These are phyloP conservation scores for Sula dactylatra DNA, from an alignment of 2,113 vertebrate genomes.

Conservation along the genomic window DNA sequence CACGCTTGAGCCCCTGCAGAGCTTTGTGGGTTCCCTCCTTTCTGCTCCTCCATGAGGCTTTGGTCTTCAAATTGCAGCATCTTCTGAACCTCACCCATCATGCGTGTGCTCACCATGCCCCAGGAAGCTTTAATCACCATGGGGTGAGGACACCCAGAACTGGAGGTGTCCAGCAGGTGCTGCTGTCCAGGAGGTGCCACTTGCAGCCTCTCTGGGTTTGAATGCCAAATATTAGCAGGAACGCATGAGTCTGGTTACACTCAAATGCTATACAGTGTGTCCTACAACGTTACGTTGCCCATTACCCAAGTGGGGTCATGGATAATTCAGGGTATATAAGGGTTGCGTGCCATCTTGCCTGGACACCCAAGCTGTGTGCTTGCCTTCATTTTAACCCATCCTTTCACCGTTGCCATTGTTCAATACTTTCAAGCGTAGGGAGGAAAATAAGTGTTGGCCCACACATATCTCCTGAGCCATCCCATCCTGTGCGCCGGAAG, in stretches of 20 bases:
- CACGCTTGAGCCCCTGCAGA: not conserved
- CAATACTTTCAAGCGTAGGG: not conserved
- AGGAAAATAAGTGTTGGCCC: not conserved
- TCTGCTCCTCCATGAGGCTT: not conserved
- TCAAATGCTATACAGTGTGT: not conserved
- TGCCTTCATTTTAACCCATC: not conserved
- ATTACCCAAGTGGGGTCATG: not conserved
- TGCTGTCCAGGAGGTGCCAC: not conserved
- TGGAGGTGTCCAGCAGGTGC: not conserved
- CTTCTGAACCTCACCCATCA: not conserved
- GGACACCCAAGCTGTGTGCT: not conserved
- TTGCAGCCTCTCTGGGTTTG: not conserved
- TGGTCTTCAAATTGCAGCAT: not conserved
- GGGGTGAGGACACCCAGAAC: not conserved
- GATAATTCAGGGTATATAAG: not conserved
- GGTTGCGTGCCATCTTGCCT: not conserved
- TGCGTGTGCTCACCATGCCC: not conserved
- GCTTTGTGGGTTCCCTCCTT: not conserved
- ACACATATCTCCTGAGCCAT: not conserved
- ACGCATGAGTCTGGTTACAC: not conserved
- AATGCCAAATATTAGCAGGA: not conserved
- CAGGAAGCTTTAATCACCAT: not conserved
- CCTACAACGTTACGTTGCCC: accelerated
- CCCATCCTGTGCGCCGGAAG: not conserved
- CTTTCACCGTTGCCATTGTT: not conserved